Evolutionary conservation across 2,797 vertebrate genomes (phyloP).

Genomic region (Lutjanus campechanus): DNA sequence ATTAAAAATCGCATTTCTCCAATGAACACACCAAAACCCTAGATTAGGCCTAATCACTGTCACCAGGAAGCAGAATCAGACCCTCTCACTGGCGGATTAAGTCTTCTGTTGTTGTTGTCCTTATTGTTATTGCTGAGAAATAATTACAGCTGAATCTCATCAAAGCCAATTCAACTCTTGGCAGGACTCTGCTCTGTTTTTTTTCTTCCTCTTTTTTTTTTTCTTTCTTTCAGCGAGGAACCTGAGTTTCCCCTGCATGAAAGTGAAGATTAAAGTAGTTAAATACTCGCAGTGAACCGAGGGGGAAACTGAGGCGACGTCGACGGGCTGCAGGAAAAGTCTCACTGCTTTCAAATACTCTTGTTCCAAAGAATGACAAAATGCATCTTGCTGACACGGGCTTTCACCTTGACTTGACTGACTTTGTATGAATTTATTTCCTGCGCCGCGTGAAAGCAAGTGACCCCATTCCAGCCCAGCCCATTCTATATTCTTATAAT

Average conservation of each 20-base stretch:
- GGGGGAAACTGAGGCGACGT: slow-evolving; percentile 59
- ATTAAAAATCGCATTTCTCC: slow-evolving; percentile 84
- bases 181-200: slow-evolving; percentile 75
- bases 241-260: slow-evolving; percentile 74
- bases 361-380: slow-evolving; percentile 76
- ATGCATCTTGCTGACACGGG: slow-evolving; percentile 82
- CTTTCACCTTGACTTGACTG: slow-evolving; percentile 90
- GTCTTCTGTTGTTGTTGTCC: slow-evolving; percentile 86
- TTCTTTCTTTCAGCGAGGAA: slow-evolving; percentile 63
- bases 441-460: slow-evolving; percentile 73
- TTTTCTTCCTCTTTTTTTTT: slow-evolving; percentile 43
- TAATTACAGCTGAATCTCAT: slow-evolving; percentile 89
- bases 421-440: slow-evolving; percentile 87
- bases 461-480: slow-evolving; percentile 86
- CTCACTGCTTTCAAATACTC: slow-evolving; percentile 61
- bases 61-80: slow-evolving; percentile 86
- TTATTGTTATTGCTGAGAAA: slow-evolving; percentile 88
- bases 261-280: slow-evolving; percentile 77
- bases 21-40: slow-evolving; percentile 84
- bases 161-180: slow-evolving; percentile 88
- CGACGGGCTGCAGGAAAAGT: slow-evolving; percentile 36
- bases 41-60: slow-evolving; percentile 89
- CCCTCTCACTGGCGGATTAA: slow-evolving; percentile 89
- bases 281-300: slow-evolving; percentile 49
- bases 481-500: slow-evolving; percentile 87